Conservation (phyloP, 2,797 vertebrate species). For the Telmatherina bonti region DNA sequence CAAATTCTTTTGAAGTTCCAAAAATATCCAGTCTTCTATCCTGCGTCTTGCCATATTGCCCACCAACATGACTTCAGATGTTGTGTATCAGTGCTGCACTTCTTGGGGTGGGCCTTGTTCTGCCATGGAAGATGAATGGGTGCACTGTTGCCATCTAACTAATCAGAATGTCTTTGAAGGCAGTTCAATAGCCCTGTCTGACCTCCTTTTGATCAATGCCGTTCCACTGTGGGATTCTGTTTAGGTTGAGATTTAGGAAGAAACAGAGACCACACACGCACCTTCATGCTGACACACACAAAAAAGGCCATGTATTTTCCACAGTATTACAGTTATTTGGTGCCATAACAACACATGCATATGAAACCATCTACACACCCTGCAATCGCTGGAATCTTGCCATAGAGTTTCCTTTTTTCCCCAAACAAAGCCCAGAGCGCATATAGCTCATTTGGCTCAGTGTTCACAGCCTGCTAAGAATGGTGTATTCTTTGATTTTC, state of each 20-base stretch:
- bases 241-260: constrained; percentile 41
- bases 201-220: constrained; percentile 77
- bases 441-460: constrained; percentile 30
- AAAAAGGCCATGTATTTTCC: constrained; percentile 31
- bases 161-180: constrained; percentile 78
- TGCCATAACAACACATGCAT: constrained; percentile 23
- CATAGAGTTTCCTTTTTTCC: constrained; percentile 18
- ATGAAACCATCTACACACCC: constrained; percentile 25
- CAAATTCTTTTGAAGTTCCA: constrained; percentile 8
- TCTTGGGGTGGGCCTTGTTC: constrained; percentile 54
- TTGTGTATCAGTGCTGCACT: constrained; percentile 46
- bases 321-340: constrained; percentile 34
- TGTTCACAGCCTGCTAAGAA: constrained; percentile 36
- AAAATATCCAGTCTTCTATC: constrained; percentile 6
- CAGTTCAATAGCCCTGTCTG: constrained; percentile 76
- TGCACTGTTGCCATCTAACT: constrained; percentile 71
- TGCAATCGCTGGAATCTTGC: constrained; percentile 16
- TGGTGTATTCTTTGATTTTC: constrained; percentile 41
- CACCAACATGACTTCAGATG: constrained; percentile 45
- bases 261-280: constrained; percentile 21
- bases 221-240: constrained; percentile 70
- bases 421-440: constrained; percentile 25
- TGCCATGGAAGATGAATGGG: constrained; percentile 75
- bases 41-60: constrained; percentile 25
- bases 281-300: constrained; percentile 20